These are phyloP conservation scores for Clarias magur DNA, from an alignment of 2,113 vertebrate genomes.

Conservation along the genomic window DNA sequence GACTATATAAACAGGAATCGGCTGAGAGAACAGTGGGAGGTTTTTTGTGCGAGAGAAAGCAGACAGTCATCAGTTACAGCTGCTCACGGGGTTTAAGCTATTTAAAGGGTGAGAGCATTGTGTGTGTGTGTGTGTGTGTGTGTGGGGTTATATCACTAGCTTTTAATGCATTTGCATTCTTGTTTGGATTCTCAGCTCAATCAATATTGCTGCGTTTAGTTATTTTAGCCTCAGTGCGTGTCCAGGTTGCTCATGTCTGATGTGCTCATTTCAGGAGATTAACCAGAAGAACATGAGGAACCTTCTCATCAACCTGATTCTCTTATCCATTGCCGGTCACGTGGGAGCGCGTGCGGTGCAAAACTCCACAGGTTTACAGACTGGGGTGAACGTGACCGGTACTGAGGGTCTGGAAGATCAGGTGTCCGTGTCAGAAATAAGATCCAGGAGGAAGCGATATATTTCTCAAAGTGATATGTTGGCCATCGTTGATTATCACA, in stretches of 20 bases:
- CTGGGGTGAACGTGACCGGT: neutral
- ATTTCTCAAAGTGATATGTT: constrained; percentile 89
- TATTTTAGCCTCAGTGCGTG: neutral
- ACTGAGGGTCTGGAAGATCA: constrained; percentile 30
- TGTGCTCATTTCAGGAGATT: neutral
- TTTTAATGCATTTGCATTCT: neutral
- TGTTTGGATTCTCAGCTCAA: neutral
- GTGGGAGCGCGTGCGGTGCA: constrained; percentile 21
- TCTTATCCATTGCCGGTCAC: constrained; percentile 21
- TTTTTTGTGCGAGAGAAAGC: constrained; percentile 7
- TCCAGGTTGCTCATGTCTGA: neutral
- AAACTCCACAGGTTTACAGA: neutral
- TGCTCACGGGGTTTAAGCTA: no score
- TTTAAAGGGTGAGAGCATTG: neutral
- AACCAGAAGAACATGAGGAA: constrained; percentile 42
- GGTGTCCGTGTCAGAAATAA: constrained; percentile 68
- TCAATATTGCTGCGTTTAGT: no score
- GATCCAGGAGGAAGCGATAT: constrained; percentile 81
- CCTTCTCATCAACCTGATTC: constrained; percentile 38
- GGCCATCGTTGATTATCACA: constrained; percentile 88
- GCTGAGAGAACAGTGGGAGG: constrained; percentile 23
- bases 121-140: no score
- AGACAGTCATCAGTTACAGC: neutral
- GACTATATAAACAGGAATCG: constrained; percentile 39
- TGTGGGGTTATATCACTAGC: no score